Evolutionary conservation across 2,113 vertebrate genomes (phyloP).

Genomic region (Uria lomvia): DNA sequence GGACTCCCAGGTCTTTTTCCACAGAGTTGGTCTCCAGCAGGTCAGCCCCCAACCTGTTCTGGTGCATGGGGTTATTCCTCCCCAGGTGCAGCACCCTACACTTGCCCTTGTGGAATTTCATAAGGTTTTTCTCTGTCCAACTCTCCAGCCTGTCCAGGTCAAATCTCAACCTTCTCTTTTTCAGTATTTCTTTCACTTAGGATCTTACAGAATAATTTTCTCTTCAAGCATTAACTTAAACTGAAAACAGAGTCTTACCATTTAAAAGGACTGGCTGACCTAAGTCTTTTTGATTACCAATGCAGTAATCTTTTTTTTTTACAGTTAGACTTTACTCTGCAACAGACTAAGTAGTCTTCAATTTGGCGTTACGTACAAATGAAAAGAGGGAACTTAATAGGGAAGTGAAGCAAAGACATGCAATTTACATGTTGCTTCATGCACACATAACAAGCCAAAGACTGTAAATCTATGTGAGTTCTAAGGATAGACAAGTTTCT

Average conservation of each 20-base stretch:
- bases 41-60: too few relatives aligned
- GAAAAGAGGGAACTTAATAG: not conserved
- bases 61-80: too few relatives aligned
- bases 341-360: not conserved
- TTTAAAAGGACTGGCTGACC: not conserved
- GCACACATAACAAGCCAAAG: not conserved
- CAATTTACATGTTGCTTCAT: not conserved
- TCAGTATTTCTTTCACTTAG: rapidly evolving
- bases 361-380: not conserved
- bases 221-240: not conserved
- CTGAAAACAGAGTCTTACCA: not conserved
- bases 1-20: too few relatives aligned
- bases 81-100: too few relatives aligned
- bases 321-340: not conserved
- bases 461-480: not conserved
- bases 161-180: not conserved
- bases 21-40: too few relatives aligned
- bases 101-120: too few relatives aligned
- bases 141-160: too few relatives aligned
- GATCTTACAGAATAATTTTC: not conserved
- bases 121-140: too few relatives aligned
- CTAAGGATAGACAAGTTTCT: not conserved
- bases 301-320: not conserved
- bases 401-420: not conserved
- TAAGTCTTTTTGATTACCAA: not conserved